phyloP scores from a whole-genome alignment of 2,797 vertebrate species.

The Xiphorhynchus erythropygius region DNA sequence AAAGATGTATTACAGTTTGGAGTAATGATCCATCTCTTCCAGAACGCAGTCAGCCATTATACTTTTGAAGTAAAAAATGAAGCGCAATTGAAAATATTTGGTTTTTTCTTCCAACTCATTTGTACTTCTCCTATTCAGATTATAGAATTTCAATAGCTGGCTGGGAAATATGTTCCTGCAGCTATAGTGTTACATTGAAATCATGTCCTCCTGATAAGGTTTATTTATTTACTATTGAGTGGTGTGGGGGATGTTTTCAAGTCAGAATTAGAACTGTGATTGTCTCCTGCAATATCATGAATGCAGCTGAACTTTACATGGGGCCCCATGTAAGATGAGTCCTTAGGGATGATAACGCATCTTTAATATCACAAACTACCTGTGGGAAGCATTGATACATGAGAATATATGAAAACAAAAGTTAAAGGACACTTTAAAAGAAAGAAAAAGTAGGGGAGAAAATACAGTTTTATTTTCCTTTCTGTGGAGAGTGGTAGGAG shows the following conservation, averaged over 20 bases:
- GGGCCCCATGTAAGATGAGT: background rate
- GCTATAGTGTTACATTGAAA: constrained; percentile 40
- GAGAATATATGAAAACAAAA: background rate
- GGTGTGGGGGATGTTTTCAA: background rate
- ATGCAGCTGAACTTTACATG: background rate
- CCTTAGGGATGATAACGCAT: background rate
- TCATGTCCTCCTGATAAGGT: background rate
- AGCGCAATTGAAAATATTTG: constrained; percentile 46
- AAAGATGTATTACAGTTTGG: constrained; percentile 43
- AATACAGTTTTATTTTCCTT: background rate
- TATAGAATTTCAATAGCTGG: constrained; percentile 44
- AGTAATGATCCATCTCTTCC: constrained; percentile 50
- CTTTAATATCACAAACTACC: background rate
- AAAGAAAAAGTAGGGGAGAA: background rate
- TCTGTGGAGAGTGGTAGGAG: background rate
- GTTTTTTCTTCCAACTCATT: constrained; percentile 61
- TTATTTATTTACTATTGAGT: constrained; percentile 42
- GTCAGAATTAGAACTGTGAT: constrained; percentile 6
- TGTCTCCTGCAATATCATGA: background rate
- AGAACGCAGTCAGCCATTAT: constrained; percentile 50
- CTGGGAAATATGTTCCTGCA: constrained; percentile 36
- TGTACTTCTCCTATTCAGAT: constrained; percentile 56
- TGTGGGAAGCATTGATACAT: background rate
- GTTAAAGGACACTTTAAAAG: background rate
- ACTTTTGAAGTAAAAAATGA: constrained; percentile 63